Evolutionary conservation across 1,140 invertebrate species (phyloP).

Genomic region (Hyles vespertilio): DNA sequence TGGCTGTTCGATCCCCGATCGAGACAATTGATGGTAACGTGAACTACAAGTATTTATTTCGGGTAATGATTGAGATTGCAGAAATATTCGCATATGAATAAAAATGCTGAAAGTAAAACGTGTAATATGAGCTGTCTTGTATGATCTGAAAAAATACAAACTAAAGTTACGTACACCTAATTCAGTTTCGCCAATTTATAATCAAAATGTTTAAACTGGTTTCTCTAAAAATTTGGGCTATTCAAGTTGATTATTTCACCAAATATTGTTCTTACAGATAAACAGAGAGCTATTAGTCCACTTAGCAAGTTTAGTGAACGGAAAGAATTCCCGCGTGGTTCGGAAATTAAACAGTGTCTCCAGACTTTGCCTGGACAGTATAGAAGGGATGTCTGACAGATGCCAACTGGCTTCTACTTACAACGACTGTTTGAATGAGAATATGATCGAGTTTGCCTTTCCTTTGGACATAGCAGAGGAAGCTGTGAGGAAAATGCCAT

Average conservation of each 20-base stretch:
- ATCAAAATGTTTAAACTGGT: too few species aligned
- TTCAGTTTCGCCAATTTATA: too few species aligned
- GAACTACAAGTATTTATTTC: too few species aligned
- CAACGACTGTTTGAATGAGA: slow-evolving; percentile 66
- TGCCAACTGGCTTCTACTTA: slow-evolving; percentile 64
- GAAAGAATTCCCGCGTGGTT: slow-evolving; percentile 59
- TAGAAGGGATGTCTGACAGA: slow-evolving; percentile 59
- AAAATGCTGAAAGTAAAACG: too few species aligned
- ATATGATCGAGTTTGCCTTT: slow-evolving; percentile 66
- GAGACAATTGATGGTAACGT: too few species aligned
- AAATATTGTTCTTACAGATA: slow-evolving; percentile 32
- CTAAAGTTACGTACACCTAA: too few species aligned
- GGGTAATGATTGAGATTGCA: too few species aligned
- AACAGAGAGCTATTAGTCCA: slow-evolving; percentile 60
- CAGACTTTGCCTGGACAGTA: slow-evolving; percentile 56
- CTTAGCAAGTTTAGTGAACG: slow-evolving; percentile 60
- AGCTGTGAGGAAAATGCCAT: slow-evolving; percentile 64
- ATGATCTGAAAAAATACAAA: too few species aligned
- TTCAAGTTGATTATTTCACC: too few species aligned
- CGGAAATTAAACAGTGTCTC: slow-evolving; percentile 59
- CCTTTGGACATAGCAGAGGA: slow-evolving; percentile 65
- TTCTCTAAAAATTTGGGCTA: too few species aligned
- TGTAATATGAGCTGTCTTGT: too few species aligned
- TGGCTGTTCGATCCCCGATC: not conserved
- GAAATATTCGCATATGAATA: too few species aligned